Evolutionary conservation across 2,113 vertebrate species (phyloP).

Genomic region (Callochromis pleurospilus): DNA sequence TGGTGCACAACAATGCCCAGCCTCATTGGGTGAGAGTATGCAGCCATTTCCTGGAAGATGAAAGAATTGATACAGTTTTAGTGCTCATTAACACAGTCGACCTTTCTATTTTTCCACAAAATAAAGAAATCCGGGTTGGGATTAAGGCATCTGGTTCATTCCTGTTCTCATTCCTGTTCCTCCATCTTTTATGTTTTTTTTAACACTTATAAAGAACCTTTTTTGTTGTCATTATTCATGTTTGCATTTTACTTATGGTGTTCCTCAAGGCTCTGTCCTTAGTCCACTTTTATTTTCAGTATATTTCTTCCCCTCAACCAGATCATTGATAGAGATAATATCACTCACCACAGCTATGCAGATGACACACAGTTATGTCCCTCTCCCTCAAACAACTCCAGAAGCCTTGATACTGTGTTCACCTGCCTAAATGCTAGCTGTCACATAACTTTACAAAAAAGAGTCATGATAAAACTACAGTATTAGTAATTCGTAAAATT

Average conservation of each 20-base stretch:
- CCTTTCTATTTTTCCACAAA: background rate
- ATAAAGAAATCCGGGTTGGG: background rate
- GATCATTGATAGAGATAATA: background rate
- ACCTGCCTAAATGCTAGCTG: background rate
- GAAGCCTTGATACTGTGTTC: background rate
- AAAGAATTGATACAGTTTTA: background rate
- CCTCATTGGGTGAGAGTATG: background rate
- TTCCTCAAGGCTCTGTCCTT: background rate
- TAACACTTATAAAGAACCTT: background rate
- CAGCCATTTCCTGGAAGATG: background rate
- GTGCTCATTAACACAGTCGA: background rate
- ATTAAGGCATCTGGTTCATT: background rate
- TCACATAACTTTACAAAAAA: background rate
- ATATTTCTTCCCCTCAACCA: background rate
- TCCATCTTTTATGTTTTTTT: background rate
- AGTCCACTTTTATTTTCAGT: background rate
- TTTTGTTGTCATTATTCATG: background rate
- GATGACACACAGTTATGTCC: background rate
- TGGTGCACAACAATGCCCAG: background rate
- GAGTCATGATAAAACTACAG: background rate
- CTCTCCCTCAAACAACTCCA: background rate
- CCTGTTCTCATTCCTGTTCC: background rate
- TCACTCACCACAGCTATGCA: background rate
- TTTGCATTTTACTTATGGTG: background rate
- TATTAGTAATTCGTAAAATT: rapidly evolving